A percentile compares a stretch with the other conserved stretches of the same genome.
Evolutionary conservation across 2,113 vertebrate species (phyloP).

Genomic region (Panthera tigris): DNA sequence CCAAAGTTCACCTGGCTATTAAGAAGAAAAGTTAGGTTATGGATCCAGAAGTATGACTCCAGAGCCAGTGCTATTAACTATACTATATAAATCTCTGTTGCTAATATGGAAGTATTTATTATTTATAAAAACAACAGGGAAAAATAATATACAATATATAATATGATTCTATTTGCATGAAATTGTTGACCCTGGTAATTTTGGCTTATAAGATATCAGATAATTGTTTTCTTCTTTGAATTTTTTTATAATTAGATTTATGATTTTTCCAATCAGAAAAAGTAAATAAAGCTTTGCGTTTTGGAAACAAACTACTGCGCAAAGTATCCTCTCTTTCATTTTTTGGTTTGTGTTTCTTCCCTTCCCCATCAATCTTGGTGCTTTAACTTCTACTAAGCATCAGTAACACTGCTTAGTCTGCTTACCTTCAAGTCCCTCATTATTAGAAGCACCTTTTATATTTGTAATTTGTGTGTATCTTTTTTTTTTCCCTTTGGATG

Average conservation of each 20-base stretch:
- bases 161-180: background rate
- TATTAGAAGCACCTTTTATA: background rate
- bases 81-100: background rate
- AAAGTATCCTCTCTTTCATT: background rate
- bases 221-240: background rate
- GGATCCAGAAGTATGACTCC: background rate
- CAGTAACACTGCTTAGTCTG: background rate
- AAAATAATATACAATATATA: background rate
- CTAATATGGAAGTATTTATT: background rate
- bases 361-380: background rate
- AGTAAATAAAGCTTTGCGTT: background rate
- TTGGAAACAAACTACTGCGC: background rate
- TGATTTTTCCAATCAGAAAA: background rate
- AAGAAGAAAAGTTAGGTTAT: background rate
- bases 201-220: background rate
- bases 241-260: background rate
- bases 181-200: background rate
- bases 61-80: background rate
- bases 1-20: background rate
- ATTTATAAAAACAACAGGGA: constrained; percentile 15
- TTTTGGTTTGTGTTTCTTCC: background rate
- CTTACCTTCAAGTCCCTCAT: background rate
- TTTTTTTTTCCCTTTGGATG: background rate
- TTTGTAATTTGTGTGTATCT: background rate
- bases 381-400: background rate